Evolutionary conservation across 2,113 vertebrate genomes (phyloP), one percentile per base, ranked within the genome.

Genomic region (Lagopus leucura): DNA sequence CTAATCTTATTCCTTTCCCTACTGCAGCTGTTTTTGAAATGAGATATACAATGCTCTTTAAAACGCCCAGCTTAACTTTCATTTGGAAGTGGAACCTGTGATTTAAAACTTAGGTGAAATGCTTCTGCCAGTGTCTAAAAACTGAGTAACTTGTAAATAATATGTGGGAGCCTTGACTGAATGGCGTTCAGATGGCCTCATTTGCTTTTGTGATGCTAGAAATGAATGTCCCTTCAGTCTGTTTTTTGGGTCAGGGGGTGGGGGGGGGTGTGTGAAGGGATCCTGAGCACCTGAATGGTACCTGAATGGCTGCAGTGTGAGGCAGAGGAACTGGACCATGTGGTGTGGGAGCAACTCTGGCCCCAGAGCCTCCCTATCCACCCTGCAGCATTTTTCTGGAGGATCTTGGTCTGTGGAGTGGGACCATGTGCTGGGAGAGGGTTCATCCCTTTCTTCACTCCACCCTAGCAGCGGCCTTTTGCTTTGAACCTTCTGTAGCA

Each of bases 361-460:
- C 42, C 34, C 13, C 54, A 3, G 24, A 61, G 30, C 18, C 28
- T 11, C 42, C 14, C 25, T 0, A 0, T 43, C 32, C 11, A 81
- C 32, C 40, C 25, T 57, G 47, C 11, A 57, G 43, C 1, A 3
- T 14, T 80, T 14, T 80, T 58, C 30, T 34, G 7, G 7, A 16
- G 13, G 1, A 14, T 65, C 17, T 43, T 9, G 0, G 0, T 30
- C 28, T 74, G 36, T 14, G 38, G 30, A 22, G 14, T 4, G 4
- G 36, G 36, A 18, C 22, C 30, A 40, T n/a, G 21, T 60, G n/a
- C 5, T 20, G n/a, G 42, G 27, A 81, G 30, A 16, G 65, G 45
- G 45, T 58, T 65, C 8, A 45, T 60, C 27, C 18, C 13, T 85
- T 75, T 34, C 10, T 80, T 82, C 4, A 4, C 4, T 38, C 38